phyloP scores from a whole-genome alignment of 2,888 invertebrate genomes.

The Trichopria drosophilae region DNA sequence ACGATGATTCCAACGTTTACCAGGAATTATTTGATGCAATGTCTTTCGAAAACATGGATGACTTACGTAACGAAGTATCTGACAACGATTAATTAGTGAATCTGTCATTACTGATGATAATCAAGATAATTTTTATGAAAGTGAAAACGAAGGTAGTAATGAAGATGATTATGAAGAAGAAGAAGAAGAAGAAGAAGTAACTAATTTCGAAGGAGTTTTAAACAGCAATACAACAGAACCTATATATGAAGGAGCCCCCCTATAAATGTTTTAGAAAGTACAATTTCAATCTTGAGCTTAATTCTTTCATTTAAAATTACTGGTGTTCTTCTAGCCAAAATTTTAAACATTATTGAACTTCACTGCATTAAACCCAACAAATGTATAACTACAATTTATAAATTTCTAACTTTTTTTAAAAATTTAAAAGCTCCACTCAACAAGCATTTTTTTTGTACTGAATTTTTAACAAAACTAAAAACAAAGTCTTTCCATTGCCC shows the following conservation, averaged over 20 bases:
- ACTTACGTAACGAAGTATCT: too few relatives aligned
- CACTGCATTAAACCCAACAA: conserved; percentile 23
- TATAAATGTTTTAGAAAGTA: neutral
- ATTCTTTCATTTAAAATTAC: conserved; percentile 3
- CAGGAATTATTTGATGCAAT: too few relatives aligned
- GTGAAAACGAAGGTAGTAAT: too few relatives aligned
- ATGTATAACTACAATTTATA: conserved; percentile 24
- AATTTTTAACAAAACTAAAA: conserved; percentile 16
- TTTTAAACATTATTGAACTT: conserved; percentile 27
- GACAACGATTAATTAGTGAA: too few relatives aligned
- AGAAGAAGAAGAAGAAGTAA: too few relatives aligned
- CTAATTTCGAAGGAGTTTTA: too few relatives aligned
- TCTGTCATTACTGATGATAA: too few relatives aligned
- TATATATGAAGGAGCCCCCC: neutral
- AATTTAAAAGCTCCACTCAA: conserved; percentile 15
- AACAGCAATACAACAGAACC: neutral
- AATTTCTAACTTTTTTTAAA: conserved; percentile 23
- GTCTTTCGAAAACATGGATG: too few relatives aligned
- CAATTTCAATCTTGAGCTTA: neutral
- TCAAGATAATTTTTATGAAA: too few relatives aligned
- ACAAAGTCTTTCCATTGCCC: conserved; percentile 8
- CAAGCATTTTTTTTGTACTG: conserved; percentile 27
- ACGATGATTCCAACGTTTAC: too few relatives aligned
- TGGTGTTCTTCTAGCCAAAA: conserved; percentile 21
- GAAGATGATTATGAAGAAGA: too few relatives aligned